phyloP scores from a whole-genome alignment of 2,797 vertebrate genomes.

The Poeciliopsis turneri region DNA sequence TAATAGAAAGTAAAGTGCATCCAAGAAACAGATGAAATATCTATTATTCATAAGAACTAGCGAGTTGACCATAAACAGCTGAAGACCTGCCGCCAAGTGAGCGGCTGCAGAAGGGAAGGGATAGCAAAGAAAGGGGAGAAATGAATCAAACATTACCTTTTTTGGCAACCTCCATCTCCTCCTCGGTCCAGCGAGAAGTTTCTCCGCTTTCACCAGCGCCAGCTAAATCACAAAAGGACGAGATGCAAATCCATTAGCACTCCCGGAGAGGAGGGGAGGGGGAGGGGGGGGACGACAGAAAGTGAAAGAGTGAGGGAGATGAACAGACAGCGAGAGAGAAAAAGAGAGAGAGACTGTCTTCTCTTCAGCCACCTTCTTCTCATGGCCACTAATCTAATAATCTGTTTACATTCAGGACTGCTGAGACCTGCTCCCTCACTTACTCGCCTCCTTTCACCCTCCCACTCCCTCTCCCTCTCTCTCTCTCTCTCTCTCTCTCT shows the following conservation, averaged over 20 bases:
- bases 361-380: constrained; percentile 68
- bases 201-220: constrained; percentile 93
- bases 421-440: constrained; percentile 73
- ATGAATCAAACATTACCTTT: constrained; percentile 86
- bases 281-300: neutral
- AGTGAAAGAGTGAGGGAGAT: constrained; percentile 22
- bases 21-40: constrained; percentile 34
- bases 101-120: constrained; percentile 5
- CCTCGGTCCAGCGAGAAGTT: constrained; percentile 99
- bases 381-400: constrained; percentile 78
- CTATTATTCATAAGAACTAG: constrained; percentile 21
- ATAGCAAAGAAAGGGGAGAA: constrained; percentile 12
- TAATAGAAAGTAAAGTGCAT: constrained; percentile 21
- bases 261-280: constrained; percentile 37
- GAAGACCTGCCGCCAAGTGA: constrained; percentile 11
- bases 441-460: constrained; percentile 35
- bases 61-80: constrained; percentile 13
- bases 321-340: constrained; percentile 9
- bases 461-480: constrained; percentile 43
- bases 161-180: constrained; percentile 99
- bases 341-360: constrained; percentile 30
- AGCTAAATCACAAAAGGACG: constrained; percentile 80
- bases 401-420: constrained; percentile 82
- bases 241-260: constrained; percentile 72
- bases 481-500: constrained; percentile 43